Evolutionary conservation across 2,888 invertebrate species (phyloP).

Genomic region (Microplitis deprimator): DNA sequence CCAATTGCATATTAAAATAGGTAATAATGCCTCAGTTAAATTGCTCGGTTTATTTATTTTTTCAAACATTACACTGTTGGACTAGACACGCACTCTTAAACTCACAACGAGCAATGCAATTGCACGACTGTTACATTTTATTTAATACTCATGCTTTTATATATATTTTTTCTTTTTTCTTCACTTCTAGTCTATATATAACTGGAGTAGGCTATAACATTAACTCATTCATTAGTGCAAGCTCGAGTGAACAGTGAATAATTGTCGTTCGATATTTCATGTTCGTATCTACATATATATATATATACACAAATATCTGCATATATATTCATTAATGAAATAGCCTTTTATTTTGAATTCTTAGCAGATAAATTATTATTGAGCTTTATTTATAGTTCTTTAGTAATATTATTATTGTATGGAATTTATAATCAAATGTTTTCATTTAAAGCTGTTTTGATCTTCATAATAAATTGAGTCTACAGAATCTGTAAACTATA

Average conservation of each 20-base stretch:
- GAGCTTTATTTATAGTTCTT: too few species aligned
- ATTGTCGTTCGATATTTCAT: neutral
- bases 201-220: neutral
- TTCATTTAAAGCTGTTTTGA: too few species aligned
- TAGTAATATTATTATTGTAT: too few species aligned
- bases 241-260: neutral
- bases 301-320: neutral
- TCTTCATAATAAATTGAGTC: too few species aligned
- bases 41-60: conserved; percentile 25
- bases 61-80: conserved; percentile 14
- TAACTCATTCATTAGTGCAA: neutral
- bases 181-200: neutral
- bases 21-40: conserved; percentile 28
- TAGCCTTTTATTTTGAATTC: too few species aligned
- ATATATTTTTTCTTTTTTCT: neutral
- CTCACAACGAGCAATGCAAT: neutral
- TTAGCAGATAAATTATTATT: too few species aligned
- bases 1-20: conserved; percentile 16
- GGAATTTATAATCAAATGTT: too few species aligned
- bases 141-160: neutral
- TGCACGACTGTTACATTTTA: neutral
- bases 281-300: neutral
- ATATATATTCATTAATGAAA: too few species aligned
- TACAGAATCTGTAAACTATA: too few species aligned
- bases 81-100: neutral